These are phyloP conservation scores for Pediacus dermestoides DNA, from an alignment of 2,888 invertebrate genomes.

Conservation along the genomic window DNA sequence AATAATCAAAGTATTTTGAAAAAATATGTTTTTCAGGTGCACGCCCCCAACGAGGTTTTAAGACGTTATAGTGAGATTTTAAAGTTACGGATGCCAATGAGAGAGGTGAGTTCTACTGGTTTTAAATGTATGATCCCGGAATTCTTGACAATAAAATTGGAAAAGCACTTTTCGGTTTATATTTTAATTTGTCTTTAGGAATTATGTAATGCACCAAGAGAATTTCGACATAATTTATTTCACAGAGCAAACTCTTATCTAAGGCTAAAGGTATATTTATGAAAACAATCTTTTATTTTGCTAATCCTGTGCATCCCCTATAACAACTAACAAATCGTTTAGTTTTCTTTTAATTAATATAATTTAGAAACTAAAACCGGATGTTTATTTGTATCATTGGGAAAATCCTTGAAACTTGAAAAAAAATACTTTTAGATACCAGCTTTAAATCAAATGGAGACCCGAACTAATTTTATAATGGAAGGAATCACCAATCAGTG, in stretches of 20 bases:
- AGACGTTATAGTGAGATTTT: conserved; percentile 87
- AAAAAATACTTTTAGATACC: conserved; percentile 52
- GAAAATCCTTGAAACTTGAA: conserved; percentile 1
- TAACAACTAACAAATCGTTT: conserved; percentile 7
- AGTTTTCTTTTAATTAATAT: background rate
- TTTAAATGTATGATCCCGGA: conserved; percentile 1
- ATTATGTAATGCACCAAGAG: conserved; percentile 59
- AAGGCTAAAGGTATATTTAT: conserved; percentile 61
- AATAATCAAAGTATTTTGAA: conserved; percentile 7
- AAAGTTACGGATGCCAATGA: conserved; percentile 92
- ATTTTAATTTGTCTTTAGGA: conserved; percentile 51
- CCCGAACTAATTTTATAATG: conserved; percentile 58
- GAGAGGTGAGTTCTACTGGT: conserved; percentile 57
- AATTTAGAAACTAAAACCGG: background rate
- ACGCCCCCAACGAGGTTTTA: conserved; percentile 79
- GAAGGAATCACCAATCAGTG: conserved; percentile 57
- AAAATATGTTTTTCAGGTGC: conserved; percentile 59
- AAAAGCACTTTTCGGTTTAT: background rate
- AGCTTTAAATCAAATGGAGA: conserved; percentile 60
- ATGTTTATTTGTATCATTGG: too few relatives aligned
- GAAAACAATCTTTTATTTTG: conserved; percentile 18
- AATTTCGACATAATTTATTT: conserved; percentile 59
- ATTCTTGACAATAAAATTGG: background rate
- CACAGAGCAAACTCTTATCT: conserved; percentile 64
- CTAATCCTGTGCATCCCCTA: too few relatives aligned